Evolutionary conservation across 2,113 vertebrate genomes (phyloP), one percentile per base, ranked within the genome.

Genomic region (Desmodus rotundus): DNA sequence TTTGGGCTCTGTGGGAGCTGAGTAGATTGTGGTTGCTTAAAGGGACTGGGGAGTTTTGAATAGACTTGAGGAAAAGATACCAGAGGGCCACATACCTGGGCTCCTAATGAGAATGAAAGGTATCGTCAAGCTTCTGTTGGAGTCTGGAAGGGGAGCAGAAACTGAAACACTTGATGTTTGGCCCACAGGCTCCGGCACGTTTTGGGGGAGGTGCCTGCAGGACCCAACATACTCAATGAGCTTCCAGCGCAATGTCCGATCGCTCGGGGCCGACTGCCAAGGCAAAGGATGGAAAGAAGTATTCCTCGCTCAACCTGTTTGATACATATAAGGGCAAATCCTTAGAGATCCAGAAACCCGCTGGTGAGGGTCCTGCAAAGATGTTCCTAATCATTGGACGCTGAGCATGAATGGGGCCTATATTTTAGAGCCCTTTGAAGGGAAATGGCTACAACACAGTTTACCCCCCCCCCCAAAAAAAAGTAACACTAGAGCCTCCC

Each of bases 231-330:
- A 99, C 99, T 99, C 99, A 99, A 99, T 99, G 99, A 99, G 99
- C 99, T 99, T 99, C 99, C 99, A 99, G 99, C 99, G 99, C 99
- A 99, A 99, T 99, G 99, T 99, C 99, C 99, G 99, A 99, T 99
- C 99, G 99, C 99, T 99, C 99, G 99, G 99, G 99, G 99, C 99
- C 99, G 99, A 99, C 99, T 99, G 99, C 99, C 99, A 99, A 99
- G 99, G 99, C 99, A 99, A 99, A 99, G 99, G 99, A 99, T 99
- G 99, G 99, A 99, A 99, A 99, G 99, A 99, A 99, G 99, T 99
- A 99, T 99, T 99, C 99, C 97, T 99, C 99, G 97, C 99, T 99
- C 99, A 99, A 99, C 99, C 98, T 99, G 99, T 99, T 99, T 99
- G 99, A 99, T 99, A 99, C 99, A 58, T 99, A 99, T 98, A 99